Base-by-base conservation (phyloP, 2,113 vertebrate genomes). In the Piprites chloris region DNA sequence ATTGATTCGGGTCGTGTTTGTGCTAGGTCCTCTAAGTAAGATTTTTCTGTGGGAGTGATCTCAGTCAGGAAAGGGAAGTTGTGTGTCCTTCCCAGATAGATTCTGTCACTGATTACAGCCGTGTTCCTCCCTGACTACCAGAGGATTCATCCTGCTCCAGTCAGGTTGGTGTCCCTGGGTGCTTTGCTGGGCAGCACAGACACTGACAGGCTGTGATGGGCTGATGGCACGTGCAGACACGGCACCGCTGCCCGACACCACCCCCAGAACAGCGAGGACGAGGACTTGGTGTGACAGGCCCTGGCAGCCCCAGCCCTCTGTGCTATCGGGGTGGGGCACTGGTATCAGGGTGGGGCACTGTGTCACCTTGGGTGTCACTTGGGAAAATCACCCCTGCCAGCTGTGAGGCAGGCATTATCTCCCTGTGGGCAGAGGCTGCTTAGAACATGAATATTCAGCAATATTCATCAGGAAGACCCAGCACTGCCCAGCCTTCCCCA, bases 91-190 rank as follows among this genome's bases (percentile, higher is more conserved):
- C 56, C 62, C 20, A 12, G 49, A 50, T n/a, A 14, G n/a, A 4
- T 62, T 10, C 20, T 58, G 23, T 33, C 33, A 4, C 62, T 0
- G 0, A 5, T 55, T 16, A 4, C 58, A 30, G 73, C 0, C 0
- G 1, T 24, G 37, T 22, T 23, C 13, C 33, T 49, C 26, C 65
- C 37, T 9, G 65, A 22, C 12, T 9, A 12, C 9, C 56, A 37
- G 10, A 6, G 62, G 46, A 21, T 26, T 66, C 39, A 12, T 18
- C 47, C 73, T 74, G 16, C 42, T 14, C 0, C 47, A 7, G 15
- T 6, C 39, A 5, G 12, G 2, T 18, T 39, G 7, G 35, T 13
- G 12, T 55, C 49, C 17, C 13, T 0, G 17, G 65, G 39, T 2
- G 0, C 22, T 47, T 37, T 2, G 5, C 59, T 46, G 75, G 72